Conservation (phyloP, 2,113 vertebrate genomes). For the Cheirogaleus medius region DNA sequence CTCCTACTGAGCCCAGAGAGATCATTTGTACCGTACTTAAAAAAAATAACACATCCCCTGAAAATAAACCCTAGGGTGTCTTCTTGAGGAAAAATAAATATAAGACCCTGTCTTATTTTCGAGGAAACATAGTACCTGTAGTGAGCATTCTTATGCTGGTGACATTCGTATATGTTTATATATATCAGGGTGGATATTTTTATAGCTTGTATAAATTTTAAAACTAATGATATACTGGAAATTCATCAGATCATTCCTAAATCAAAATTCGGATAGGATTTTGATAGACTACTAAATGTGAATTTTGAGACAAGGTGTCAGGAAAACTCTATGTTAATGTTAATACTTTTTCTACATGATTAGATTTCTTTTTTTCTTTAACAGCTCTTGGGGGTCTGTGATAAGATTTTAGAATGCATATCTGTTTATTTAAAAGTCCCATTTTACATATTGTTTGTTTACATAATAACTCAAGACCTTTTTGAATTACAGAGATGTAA, state of each 20-base stretch:
- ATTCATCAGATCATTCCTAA: conserved; percentile 34
- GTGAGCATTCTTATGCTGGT: background rate
- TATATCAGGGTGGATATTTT: background rate
- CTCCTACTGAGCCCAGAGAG: too few relatives aligned
- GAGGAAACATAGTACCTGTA: too few relatives aligned
- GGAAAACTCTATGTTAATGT: conserved; percentile 50
- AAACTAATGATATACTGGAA: background rate
- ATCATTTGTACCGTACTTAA: too few relatives aligned
- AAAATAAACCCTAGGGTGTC: too few relatives aligned
- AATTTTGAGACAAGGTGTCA: conserved; percentile 64
- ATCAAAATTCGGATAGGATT: conserved; percentile 49
- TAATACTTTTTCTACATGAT: background rate
- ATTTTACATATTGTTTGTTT: conserved; percentile 44
- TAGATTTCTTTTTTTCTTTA: background rate
- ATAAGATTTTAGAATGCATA: conserved; percentile 33
- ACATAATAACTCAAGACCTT: conserved; percentile 19
- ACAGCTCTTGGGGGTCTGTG: background rate
- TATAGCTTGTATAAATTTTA: background rate
- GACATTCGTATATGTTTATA: background rate
- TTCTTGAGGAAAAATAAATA: too few relatives aligned
- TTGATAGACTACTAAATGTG: conserved; percentile 40
- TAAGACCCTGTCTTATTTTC: too few relatives aligned
- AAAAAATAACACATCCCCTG: too few relatives aligned
- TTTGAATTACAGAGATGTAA: background rate
- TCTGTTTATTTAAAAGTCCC: conserved; percentile 6